phyloP scores from a whole-genome alignment of 2,888 invertebrate genomes.

The Ctenicera cuprea region DNA sequence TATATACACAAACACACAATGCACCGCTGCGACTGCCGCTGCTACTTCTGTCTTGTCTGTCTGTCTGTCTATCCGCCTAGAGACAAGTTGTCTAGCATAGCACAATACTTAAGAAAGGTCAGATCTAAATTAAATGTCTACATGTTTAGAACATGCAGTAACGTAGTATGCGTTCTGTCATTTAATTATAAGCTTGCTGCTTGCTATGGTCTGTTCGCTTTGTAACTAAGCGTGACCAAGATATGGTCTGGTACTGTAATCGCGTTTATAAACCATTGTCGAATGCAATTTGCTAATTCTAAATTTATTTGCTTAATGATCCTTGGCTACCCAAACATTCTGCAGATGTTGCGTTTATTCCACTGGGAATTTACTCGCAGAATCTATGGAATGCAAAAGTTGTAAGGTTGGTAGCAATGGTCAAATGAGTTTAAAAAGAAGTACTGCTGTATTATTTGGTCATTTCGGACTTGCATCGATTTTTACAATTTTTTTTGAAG shows the following conservation, averaged over 20 bases:
- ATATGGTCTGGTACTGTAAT: conserved; percentile 29
- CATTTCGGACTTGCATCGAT: no score
- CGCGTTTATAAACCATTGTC: conserved; percentile 19
- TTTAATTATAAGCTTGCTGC: conserved; percentile 49
- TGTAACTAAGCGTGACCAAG: conserved; percentile 48
- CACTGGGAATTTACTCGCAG: neutral
- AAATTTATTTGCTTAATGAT: conserved; percentile 24
- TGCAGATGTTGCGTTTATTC: neutral
- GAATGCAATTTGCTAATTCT: conserved; percentile 29
- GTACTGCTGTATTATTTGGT: no score
- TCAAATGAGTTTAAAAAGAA: no score
- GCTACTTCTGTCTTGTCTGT: neutral
- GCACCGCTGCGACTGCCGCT: neutral
- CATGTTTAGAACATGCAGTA: conserved; percentile 44
- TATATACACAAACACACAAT: neutral
- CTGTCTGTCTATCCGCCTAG: conserved; percentile 39
- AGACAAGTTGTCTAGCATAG: conserved; percentile 64
- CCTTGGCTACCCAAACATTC: conserved; percentile 5
- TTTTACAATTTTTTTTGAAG: no score
- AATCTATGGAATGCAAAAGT: neutral
- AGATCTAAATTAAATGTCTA: conserved; percentile 64
- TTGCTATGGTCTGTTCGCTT: conserved; percentile 48
- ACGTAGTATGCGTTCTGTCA: conserved; percentile 47
- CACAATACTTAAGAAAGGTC: conserved; percentile 66
- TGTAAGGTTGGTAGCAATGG: no score